Base-by-base conservation (phyloP, 2,797 vertebrate species). In the Chromis chromis region DNA sequence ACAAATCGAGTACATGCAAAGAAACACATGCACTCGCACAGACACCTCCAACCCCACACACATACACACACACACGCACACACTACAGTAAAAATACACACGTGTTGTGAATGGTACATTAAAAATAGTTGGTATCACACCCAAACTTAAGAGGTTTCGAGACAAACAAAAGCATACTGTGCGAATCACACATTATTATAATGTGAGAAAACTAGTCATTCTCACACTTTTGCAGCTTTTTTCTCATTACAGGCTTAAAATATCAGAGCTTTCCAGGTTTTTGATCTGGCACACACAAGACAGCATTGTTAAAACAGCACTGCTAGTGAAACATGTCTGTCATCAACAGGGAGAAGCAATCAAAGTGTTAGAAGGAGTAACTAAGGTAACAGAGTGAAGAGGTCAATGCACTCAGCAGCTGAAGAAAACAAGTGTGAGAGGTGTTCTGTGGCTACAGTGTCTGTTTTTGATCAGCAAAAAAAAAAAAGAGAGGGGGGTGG, bases 1-100 rank as follows among this genome's bases (percentile, higher is more conserved):
- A 74, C 42, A 76, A 17, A 69, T 27, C 53, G 58, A 76, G 74
- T 67, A 75, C 88, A 88, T 84, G 85, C 86, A 78, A 78, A 74
- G 65, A 82, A 62, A 72, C 63, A 68, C 82, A 33, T 76, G 70
- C 84, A 75, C 80, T 70, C 86, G 70, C 63, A 1, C 77, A 64
- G 13, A 78, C 67, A 12, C 2, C 40, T 14, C 40, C 40, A 4
- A 14, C 14, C 1, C 40, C 42, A 81, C 76, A 49, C 64, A 72
- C 39, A 25, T 65, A 6, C 74, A 36, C 55, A 72, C 83, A 39
- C 71, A 70, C 40, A 19, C 72, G 9, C 62, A 73, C 63, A 33
- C 64, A 48, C 55, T 4, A 57, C 60, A 66, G 49, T 36, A 36
- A 58, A 67, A 56, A 70, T 27, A 68, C 42, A 28, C 31, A 25